These are phyloP conservation scores for Stictonetta naevosa DNA, from an alignment of 2,113 vertebrate genomes.

Conservation along the genomic window DNA sequence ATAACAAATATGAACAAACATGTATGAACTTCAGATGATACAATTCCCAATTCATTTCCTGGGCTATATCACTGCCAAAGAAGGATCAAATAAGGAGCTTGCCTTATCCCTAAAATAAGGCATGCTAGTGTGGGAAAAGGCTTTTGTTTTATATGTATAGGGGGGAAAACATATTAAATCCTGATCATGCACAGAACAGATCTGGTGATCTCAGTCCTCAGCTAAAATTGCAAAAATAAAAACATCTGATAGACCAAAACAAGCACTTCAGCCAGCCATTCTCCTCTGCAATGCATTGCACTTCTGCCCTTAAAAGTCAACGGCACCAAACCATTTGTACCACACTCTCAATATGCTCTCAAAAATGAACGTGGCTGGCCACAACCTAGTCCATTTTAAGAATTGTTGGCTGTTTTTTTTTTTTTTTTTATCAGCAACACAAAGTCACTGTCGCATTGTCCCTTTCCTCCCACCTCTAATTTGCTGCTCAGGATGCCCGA, in stretches of 20 bases:
- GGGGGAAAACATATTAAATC: slow-evolving; percentile 23
- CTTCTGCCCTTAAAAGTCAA: slow-evolving; percentile 14
- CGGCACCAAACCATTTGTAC: neutral
- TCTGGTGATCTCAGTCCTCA: neutral
- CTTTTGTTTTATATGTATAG: slow-evolving; percentile 49
- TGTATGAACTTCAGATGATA: slow-evolving; percentile 66
- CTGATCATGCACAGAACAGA: neutral
- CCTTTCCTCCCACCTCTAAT: neutral
- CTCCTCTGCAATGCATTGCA: neutral
- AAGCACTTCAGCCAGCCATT: neutral
- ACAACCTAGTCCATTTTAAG: neutral
- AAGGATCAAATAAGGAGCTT: slow-evolving; percentile 42
- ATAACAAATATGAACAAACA: slow-evolving; percentile 72
- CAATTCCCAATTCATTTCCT: slow-evolving; percentile 63
- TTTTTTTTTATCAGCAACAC: neutral
- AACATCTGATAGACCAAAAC: slow-evolving; percentile 15
- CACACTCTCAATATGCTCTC: neutral
- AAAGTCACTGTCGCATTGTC: neutral
- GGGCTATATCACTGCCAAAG: slow-evolving; percentile 40
- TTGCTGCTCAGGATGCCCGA: neutral
- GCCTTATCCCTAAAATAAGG: slow-evolving; percentile 44
- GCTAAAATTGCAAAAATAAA: slow-evolving; percentile 19
- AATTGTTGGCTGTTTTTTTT: neutral
- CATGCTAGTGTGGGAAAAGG: slow-evolving; percentile 3
- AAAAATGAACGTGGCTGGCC: neutral